Evolutionary conservation across 2,888 invertebrate species (phyloP).

Genomic region (Xylocampa areola): DNA sequence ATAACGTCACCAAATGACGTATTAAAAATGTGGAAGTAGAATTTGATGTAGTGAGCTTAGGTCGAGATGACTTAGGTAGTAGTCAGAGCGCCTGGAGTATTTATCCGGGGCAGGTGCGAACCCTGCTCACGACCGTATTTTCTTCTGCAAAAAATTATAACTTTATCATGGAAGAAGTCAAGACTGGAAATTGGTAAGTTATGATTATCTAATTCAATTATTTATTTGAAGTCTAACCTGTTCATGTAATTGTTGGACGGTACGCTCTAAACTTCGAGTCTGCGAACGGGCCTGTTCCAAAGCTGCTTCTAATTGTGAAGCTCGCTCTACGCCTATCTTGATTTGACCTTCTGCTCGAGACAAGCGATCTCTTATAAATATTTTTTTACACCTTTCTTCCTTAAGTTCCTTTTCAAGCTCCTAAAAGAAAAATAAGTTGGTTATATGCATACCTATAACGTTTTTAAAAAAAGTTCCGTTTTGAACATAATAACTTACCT

Average conservation of each 20-base stretch:
- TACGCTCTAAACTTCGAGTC: constrained; percentile 70
- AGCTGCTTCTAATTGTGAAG: constrained; percentile 71
- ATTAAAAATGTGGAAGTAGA: too few relatives aligned
- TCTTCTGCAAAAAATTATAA: too few relatives aligned
- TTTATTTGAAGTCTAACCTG: constrained; percentile 67
- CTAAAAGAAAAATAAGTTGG: constrained; percentile 56
- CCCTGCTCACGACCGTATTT: too few relatives aligned
- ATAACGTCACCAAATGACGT: too few relatives aligned
- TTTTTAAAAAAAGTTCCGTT: neutral
- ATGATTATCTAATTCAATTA: too few relatives aligned
- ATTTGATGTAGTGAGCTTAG: too few relatives aligned
- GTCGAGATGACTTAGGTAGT: too few relatives aligned
- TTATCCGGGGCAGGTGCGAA: too few relatives aligned
- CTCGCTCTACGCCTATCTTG: constrained; percentile 71
- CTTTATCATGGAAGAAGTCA: too few relatives aligned
- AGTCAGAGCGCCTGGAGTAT: too few relatives aligned
- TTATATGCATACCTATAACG: neutral
- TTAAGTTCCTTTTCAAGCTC: constrained; percentile 80
- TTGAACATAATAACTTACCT: constrained; percentile 65
- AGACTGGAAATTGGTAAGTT: too few relatives aligned
- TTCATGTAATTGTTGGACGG: constrained; percentile 73
- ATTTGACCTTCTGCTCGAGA: constrained; percentile 73
- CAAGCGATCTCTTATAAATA: constrained; percentile 69
- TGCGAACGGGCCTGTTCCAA: constrained; percentile 72
- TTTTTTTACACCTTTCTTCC: constrained; percentile 74